phyloP scores from a whole-genome alignment of 1,140 invertebrate species.

The Chlorops oryzae region DNA sequence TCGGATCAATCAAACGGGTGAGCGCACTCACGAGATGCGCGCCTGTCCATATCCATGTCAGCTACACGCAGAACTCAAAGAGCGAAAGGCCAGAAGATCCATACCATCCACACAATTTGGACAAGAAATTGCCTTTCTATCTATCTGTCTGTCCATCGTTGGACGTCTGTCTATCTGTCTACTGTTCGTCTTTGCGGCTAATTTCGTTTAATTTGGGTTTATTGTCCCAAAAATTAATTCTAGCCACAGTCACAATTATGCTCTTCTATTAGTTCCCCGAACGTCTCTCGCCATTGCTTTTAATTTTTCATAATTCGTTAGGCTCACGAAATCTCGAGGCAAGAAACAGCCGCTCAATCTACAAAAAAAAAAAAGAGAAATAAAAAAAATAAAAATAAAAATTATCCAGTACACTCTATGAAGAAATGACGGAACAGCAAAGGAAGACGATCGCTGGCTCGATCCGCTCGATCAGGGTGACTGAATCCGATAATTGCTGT shows the following conservation, averaged over 20 bases:
- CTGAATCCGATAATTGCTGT: conserved; percentile 42
- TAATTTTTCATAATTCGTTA: conserved; percentile 48
- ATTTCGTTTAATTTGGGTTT: conserved; percentile 42
- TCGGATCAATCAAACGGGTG: conserved; percentile 31
- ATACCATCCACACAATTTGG: not conserved
- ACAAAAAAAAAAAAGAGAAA: not conserved
- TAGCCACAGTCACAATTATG: conserved; percentile 41
- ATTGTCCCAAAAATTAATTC: conserved; percentile 24
- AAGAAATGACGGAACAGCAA: not conserved
- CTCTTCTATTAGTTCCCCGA: conserved; percentile 23
- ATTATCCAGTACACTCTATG: not conserved
- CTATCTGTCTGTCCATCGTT: too few relatives aligned
- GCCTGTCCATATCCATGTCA: not conserved
- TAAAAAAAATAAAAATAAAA: conserved; percentile 1
- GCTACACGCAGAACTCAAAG: not conserved
- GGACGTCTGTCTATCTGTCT: too few relatives aligned
- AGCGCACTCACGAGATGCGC: conserved; percentile 19
- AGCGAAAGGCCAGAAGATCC: too few relatives aligned
- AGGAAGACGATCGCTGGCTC: not conserved
- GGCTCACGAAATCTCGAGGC: conserved; percentile 31
- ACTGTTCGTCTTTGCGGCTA: conserved; percentile 33
- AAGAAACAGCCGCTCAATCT: not conserved
- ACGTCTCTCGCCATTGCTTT: too few relatives aligned
- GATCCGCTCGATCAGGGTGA: conserved; percentile 19
- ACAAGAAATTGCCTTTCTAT: not conserved